A percentile compares a stretch with the other conserved stretches of the same genome.
Evolutionary conservation across 2,797 vertebrate species (phyloP).

Genomic region (Anguilla megastoma): DNA sequence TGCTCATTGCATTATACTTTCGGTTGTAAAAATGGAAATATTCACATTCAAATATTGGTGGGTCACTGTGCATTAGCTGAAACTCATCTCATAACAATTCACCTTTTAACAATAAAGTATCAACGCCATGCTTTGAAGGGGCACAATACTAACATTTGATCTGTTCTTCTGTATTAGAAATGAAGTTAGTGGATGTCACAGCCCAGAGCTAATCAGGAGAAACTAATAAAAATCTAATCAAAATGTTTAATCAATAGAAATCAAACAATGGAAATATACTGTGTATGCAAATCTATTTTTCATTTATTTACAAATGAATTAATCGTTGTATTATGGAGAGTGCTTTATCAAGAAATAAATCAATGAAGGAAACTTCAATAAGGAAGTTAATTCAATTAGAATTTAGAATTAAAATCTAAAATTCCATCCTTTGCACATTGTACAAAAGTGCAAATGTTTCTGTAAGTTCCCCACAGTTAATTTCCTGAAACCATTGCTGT

Average conservation of each 20-base stretch:
- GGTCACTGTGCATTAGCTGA: background rate
- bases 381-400: background rate
- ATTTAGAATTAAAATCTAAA: background rate
- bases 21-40: no score
- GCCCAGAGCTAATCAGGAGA: background rate
- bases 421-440: background rate
- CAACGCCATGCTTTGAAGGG: background rate
- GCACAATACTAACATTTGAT: background rate
- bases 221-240: background rate
- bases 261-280: background rate
- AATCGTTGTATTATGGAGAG: no score
- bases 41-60: background rate
- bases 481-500: background rate
- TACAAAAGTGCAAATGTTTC: background rate
- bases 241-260: background rate
- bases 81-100: background rate
- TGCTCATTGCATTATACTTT: no score
- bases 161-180: background rate
- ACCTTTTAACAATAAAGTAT: no score
- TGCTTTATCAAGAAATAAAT: slow-evolving; percentile 1
- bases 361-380: background rate
- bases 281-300: background rate
- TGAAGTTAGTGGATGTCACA: background rate
- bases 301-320: background rate
- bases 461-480: background rate